Evolutionary conservation across 1,140 invertebrate species (phyloP), one percentile per base, ranked within the genome.

Genomic region (Holcopasites calliopsidis): DNA sequence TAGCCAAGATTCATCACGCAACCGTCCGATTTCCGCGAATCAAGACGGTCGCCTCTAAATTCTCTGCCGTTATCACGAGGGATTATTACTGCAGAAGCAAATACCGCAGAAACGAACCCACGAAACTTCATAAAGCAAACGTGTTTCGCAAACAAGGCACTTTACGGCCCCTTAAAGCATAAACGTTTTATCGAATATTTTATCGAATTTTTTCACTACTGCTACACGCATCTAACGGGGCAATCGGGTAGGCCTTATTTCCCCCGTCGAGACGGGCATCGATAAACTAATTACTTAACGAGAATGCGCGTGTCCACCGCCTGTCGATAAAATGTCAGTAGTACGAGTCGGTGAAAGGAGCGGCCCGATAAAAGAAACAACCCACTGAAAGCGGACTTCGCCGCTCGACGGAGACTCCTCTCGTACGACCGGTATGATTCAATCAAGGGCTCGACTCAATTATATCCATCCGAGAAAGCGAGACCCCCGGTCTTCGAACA

Each of bases 241-340:
- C 33, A 44, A 76, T 57, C 66, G 66, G 66, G 61, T 66, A 52
- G 47, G 42, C 35, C 42, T 13, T 21, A 11, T 76, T 26, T n/a
- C n/a, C n/a, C 44, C 35, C 5, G n/a, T 38, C 11, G 21, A 60
- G 26, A 26, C 42, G n/a, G 7, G 28, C 72, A 31, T 80, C 47
- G 69, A 77, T 80, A 84, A 86, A 84, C 62, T 83, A 87, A 87
- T 88, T 86, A 87, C 79, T 76, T 86, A 84, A 86, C 82, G 76
- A 74, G 77, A 66, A 16, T 23, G n/a, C n/a, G 42, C 8, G 33
- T 11, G 18, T 21, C 21, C 16, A 18, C 11, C 7, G 40, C 21
- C 10, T 38, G n/a, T 31, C 26, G 16, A 61, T n/a, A 11, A n/a
- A 42, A 62, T n/a, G n/a, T n/a, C n/a, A n/a, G n/a, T n/a, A 62